A percentile compares a stretch with the other conserved stretches of the same genome.
phyloP scores from a whole-genome alignment of 2,888 invertebrate species.

The Pasiphila rectangulata region DNA sequence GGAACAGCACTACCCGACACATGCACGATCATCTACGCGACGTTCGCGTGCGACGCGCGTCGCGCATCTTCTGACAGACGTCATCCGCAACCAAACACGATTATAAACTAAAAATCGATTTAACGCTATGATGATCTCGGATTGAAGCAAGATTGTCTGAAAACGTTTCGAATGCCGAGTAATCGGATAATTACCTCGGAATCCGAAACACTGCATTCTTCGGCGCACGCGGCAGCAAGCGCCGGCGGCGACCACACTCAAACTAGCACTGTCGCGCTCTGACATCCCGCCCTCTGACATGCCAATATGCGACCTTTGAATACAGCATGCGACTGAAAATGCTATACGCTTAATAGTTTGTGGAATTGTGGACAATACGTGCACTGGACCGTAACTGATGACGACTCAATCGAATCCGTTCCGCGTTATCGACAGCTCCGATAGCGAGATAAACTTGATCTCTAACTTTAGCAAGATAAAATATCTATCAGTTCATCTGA shows the following conservation, averaged over 20 bases:
- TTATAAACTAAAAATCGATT: conserved; percentile 51
- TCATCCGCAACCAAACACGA: conserved; percentile 24
- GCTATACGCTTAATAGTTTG: conserved; percentile 25
- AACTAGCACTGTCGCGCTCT: conserved; percentile 65
- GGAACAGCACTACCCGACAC: conserved; percentile 53
- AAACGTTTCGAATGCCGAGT: conserved; percentile 26
- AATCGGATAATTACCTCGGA: conserved; percentile 61
- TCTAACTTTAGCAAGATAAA: conserved; percentile 21
- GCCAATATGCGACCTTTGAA: conserved; percentile 50
- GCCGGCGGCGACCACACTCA: conserved; percentile 56
- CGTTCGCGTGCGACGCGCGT: conserved; percentile 18
- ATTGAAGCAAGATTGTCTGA: conserved; percentile 1
- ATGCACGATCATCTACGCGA: too few species aligned
- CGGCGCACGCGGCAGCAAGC: conserved; percentile 73
- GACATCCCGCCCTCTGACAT: conserved; percentile 66
- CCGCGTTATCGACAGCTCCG: conserved; percentile 52
- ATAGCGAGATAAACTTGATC: conserved; percentile 56
- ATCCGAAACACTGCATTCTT: conserved; percentile 76
- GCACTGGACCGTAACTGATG: conserved; percentile 53
- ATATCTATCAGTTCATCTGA: conserved; percentile 35
- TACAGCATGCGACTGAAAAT: conserved; percentile 32
- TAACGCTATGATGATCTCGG: conserved; percentile 38
- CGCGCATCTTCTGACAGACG: neutral
- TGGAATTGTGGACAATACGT: conserved; percentile 42
- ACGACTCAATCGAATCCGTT: conserved; percentile 40